A percentile compares a stretch with the other conserved stretches of the same genome.
phyloP scores from a whole-genome alignment of 2,797 vertebrate species.

The Podarcis lilfordi region DNA sequence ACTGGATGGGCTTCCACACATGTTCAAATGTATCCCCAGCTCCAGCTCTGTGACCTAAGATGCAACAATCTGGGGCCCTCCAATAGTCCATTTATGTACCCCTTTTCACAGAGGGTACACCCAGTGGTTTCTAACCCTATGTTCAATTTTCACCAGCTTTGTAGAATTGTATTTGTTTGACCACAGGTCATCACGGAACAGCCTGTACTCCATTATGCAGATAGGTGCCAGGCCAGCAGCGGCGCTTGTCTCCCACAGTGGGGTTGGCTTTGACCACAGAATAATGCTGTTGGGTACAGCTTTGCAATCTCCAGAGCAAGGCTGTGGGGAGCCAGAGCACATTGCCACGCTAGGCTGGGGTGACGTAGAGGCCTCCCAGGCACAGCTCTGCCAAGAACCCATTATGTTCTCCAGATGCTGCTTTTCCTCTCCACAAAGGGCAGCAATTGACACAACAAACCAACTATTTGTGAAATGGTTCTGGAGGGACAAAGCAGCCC shows the following conservation, averaged over 20 bases:
- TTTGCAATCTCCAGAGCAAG: constrained; percentile 25
- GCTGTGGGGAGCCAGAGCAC: constrained; percentile 63
- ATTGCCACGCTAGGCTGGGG: constrained; percentile 68
- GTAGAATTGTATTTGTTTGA: background rate
- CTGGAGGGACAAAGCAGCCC: constrained; percentile 68
- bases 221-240: constrained; percentile 9
- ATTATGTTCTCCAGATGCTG: constrained; percentile 81
- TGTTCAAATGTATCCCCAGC: background rate
- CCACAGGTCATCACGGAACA: background rate
- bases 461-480: constrained; percentile 78
- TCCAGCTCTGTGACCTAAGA: background rate
- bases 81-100: background rate
- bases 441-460: constrained; percentile 75
- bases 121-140: background rate
- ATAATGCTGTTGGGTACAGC: constrained; percentile 4
- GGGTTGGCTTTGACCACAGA: constrained; percentile 14
- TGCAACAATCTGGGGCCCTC: background rate
- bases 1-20: background rate
- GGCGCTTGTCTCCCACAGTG: constrained; percentile 3
- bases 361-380: constrained; percentile 62
- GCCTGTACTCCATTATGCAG: background rate
- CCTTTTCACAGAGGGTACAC: background rate
- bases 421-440: constrained; percentile 65
- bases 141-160: background rate
- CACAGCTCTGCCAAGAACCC: constrained; percentile 70